phyloP scores from a whole-genome alignment of 1,140 invertebrate species.

The Heliconius hermathena region DNA sequence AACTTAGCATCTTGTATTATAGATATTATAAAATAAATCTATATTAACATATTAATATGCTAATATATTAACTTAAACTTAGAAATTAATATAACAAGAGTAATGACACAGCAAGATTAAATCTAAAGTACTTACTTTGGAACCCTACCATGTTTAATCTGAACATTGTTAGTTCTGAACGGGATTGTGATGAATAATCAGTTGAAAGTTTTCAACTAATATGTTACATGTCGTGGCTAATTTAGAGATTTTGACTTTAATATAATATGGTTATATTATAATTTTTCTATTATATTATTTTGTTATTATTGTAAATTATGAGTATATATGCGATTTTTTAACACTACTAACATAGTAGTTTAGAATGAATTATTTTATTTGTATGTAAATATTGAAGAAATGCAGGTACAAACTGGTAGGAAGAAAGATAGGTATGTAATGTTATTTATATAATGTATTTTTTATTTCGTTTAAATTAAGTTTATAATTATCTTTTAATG shows the following conservation, averaged over 20 bases:
- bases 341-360: not conserved
- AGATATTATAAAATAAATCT: no score
- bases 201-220: slow-evolving; percentile 4
- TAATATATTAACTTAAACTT: not conserved
- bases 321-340: no score
- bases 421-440: no score
- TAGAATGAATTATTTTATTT: not conserved
- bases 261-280: not conserved
- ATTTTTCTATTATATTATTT: no score
- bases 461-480: no score
- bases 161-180: slow-evolving; percentile 14
- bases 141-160: not conserved
- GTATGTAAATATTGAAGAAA: no score
- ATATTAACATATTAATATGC: no score
- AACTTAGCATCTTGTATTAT: no score
- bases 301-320: no score
- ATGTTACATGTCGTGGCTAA: not conserved
- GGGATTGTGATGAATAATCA: slow-evolving; percentile 12
- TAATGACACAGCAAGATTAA: slow-evolving; percentile 5
- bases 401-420: no score
- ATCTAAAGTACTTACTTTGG: slow-evolving; percentile 6
- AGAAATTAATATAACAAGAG: not conserved
- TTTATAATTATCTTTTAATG: no score
- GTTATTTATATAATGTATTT: no score
- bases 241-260: not conserved